phyloP scores from a whole-genome alignment of 2,888 invertebrate genomes.

The Tolmerus cingulatus region DNA sequence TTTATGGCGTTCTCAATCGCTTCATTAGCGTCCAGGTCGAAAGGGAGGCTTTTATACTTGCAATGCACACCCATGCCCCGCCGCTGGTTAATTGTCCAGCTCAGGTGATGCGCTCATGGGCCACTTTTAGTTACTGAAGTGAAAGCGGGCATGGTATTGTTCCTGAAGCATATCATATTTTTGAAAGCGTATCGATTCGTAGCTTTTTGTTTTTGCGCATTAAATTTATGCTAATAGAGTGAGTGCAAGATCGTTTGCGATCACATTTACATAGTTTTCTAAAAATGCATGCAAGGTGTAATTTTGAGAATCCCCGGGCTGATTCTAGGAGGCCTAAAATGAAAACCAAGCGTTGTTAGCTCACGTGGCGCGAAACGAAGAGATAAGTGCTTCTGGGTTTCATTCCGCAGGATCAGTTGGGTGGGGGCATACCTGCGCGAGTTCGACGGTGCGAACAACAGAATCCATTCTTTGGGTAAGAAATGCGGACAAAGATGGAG shows the following conservation, averaged over 20 bases:
- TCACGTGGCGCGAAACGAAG: background rate
- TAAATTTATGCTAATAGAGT: background rate
- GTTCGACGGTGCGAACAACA: background rate
- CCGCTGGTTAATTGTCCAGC: background rate
- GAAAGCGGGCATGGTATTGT: background rate
- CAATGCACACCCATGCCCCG: background rate
- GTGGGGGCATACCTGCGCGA: background rate
- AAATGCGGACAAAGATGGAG: constrained; percentile 1
- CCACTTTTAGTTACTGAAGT: background rate
- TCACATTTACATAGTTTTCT: background rate
- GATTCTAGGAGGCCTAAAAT: background rate
- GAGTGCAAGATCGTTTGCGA: background rate
- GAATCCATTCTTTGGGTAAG: background rate
- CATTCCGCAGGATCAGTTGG: background rate
- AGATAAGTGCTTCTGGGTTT: background rate
- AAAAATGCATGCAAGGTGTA: background rate
- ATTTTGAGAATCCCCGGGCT: background rate
- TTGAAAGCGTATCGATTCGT: background rate
- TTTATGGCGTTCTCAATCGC: background rate
- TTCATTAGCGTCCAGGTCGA: background rate
- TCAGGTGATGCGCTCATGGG: background rate
- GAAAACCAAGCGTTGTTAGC: background rate
- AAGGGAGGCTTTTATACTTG: background rate
- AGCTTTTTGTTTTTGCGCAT: background rate
- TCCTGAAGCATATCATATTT: background rate